Conservation (phyloP, 2,797 vertebrate genomes). For the Lophotriccus pileatus region DNA sequence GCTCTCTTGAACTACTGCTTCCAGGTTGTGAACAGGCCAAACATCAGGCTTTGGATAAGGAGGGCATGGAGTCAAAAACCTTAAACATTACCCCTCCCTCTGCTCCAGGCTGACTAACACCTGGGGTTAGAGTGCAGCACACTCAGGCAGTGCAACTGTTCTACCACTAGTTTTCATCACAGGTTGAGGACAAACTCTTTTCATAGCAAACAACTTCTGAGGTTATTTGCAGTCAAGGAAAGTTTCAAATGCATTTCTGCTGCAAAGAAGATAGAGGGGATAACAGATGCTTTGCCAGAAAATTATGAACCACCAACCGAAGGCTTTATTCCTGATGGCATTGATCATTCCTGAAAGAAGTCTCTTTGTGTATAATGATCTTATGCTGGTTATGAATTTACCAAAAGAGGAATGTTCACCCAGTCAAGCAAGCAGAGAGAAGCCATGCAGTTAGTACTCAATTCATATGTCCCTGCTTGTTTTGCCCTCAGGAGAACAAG, state of each 20-base stretch:
- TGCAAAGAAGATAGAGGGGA: background rate
- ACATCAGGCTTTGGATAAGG: background rate
- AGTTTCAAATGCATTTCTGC: background rate
- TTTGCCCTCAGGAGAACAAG: background rate
- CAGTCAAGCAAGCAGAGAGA: background rate
- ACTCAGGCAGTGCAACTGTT: background rate
- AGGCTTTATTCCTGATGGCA: background rate
- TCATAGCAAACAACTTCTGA: background rate
- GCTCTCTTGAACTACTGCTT: background rate
- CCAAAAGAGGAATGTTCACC: background rate
- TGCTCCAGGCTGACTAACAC: background rate
- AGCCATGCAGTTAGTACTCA: background rate
- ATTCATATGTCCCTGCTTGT: background rate
- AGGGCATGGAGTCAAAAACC: background rate
- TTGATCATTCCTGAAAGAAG: background rate
- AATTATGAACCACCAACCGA: fast-evolving
- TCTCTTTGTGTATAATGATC: background rate
- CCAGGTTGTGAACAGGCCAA: background rate
- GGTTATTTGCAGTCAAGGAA: background rate
- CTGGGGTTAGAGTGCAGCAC: background rate
- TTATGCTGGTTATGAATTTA: background rate
- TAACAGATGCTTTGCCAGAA: background rate
- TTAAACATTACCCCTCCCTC: background rate
- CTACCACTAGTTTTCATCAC: background rate
- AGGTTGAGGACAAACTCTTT: background rate